Base-by-base conservation (phyloP, 2,888 invertebrate species). In the Agrilus biguttatus region DNA sequence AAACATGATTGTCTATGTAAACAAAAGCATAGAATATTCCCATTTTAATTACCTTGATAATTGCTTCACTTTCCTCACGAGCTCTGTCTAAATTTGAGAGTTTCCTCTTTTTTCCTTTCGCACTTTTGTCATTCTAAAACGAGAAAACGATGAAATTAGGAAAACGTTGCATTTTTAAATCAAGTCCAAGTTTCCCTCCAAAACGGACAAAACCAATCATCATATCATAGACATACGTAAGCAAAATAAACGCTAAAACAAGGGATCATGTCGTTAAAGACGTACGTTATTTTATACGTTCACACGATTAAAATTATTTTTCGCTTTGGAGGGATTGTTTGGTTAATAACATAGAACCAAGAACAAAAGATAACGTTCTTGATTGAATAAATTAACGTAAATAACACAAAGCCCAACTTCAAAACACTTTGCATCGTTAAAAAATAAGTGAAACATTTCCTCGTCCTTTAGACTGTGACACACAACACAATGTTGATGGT, bases 31-130 rank as follows among this genome's bases (percentile, higher is more conserved):
- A 33, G 14, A 36, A 17, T 34, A 39, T 28, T 28, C 28, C 28
- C 8, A 8, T 10, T 33, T 37, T 40, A 45, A 48, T 47, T 54
- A 71, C 72, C 67, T 72, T 72, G 43, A 66, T 61, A 14, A 72
- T 62, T 14, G 67, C 67, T 56, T 73, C 71, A 45, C 71, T 70
- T 56, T 73, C 71, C 52, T 70, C 71, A 36, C 67, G 62, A 19
- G 66, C 64, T 45, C 69, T 63, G 50, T 71, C 71, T 41, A 70
- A 57, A 36, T 67, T 67, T 19, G 71, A 66, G 32, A 68, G 47
- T 42, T 62, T 59, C n/a, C 59, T 63, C 35, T 69, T 67, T 55
- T 71, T 72, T 19, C 70, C 66, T 62, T 67, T 72, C 47, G 55
- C 44, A 33, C 64, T 61, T 61, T 69, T 72, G 44, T 62, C 59